Evolutionary conservation across 2,797 vertebrate genomes (phyloP), one percentile per base, ranked within the genome.

Genomic region (Rhinella marina): DNA sequence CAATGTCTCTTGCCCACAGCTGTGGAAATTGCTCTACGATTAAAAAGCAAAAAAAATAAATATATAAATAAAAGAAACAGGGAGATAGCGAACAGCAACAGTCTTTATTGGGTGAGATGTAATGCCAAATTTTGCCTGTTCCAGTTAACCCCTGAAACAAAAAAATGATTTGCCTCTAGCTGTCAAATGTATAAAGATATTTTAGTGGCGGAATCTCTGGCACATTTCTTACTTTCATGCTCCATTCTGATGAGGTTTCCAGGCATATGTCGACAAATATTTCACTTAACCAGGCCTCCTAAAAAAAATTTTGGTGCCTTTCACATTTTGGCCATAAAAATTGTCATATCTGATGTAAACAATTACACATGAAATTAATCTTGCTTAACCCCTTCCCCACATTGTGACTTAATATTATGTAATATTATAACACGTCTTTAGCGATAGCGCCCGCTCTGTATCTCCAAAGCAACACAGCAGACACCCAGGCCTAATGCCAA

Each of bases 1-100:
- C 96, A 97, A 97, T 96, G 98, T 98, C 96, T 96, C 97, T 95
- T 95, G 96, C 96, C 96, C 96, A 96, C 97, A 97, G 97, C 97
- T 98, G 97, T 97, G 94, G 96, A 97, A 97, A 97, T 97, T 96
- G 96, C 96, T 95, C 96, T 96, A 93, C 95, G 96, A 96, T 97
- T 97, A 96, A 96, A 96, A 95, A 95, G 96, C 94, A 95, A 93
- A 94, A 95, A 84, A 41, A 41, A 41, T 41, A 41, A 0, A 41
- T 41, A 41, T 6, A 41, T 76, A 87, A 82, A 87, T 83, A 87
- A 83, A 88, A 64, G 70, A 93, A 94, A 94, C 57, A 48, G 87
- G 64, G 85, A 89, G 85, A 89, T 89, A 89, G 87, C 64, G 80
- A 89, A 89, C 85, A 73, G 88, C 81, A 86, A 89, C 85, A 89